Evolutionary conservation across 1,140 invertebrate genomes (phyloP).

Genomic region (Habropoda laboriosa): DNA sequence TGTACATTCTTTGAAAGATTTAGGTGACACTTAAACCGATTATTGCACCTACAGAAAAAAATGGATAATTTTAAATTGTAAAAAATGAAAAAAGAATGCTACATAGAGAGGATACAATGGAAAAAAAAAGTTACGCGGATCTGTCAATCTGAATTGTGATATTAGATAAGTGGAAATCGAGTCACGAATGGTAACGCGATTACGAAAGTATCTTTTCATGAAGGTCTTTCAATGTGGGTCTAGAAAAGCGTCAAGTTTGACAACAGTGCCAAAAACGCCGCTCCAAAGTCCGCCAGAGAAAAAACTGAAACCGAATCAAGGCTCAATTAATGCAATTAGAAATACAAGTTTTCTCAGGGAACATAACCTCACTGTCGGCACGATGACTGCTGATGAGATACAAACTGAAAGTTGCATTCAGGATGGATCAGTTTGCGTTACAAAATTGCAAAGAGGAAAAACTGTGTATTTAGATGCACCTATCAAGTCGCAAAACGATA

Average conservation of each 20-base stretch:
- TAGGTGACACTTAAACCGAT: too few relatives aligned
- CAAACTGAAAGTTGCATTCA: background rate
- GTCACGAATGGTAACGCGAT: background rate
- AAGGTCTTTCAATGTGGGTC: background rate
- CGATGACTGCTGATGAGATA: background rate
- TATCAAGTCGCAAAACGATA: constrained; percentile 83
- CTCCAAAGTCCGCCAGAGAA: constrained; percentile 42
- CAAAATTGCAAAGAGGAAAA: background rate
- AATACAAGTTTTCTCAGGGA: background rate
- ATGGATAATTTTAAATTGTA: too few relatives aligned
- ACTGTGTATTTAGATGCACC: constrained; percentile 77
- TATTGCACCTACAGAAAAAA: too few relatives aligned
- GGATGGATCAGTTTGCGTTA: background rate
- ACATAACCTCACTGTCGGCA: constrained; percentile 5
- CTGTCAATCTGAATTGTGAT: background rate
- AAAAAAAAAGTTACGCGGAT: too few relatives aligned
- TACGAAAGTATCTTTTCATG: background rate
- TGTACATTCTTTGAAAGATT: too few relatives aligned
- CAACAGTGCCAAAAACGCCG: constrained; percentile 63
- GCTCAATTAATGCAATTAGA: background rate
- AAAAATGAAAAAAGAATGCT: too few relatives aligned
- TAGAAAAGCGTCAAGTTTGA: background rate
- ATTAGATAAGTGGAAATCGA: background rate
- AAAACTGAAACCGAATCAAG: constrained; percentile 57
- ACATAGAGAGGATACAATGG: too few relatives aligned